Base-by-base conservation (phyloP, 2,888 invertebrate species). In the Baccha elongata region DNA sequence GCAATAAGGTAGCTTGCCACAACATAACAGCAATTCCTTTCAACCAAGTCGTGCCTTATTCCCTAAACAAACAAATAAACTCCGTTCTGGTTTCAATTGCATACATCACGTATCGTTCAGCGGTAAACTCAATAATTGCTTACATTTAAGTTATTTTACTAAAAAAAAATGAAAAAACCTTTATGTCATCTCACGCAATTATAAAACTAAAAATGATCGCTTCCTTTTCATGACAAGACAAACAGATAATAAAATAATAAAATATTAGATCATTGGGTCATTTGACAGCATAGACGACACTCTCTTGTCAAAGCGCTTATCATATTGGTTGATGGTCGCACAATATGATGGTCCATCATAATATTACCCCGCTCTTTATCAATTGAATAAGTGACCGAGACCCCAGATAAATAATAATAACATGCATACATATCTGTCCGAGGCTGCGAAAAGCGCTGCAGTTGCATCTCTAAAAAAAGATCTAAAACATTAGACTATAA, bases 301-400 rank as follows among this genome's bases (percentile, higher is more conserved):
- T 42, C 50, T 52, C 52, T 65, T 55, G 35, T 42, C 64, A 65
- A 46, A 64, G n/a, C 7, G 40, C 35, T 48, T 55, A 44, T 62
- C 74, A n/a, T n/a, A n/a, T n/a, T 29, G 53, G 48, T 6, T 71
- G 62, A 62, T 68, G 52, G 75, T 71, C 78, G 48, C 48, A 58
- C 50, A 75, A 46, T 17, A 67, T 76, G 60, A 69, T 65, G 46
- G 35, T 8, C 65, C 67, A 52, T 69, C 71, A 71, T 60, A 50
- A 19, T 26, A 13, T 67, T 72, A 67, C 75, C 73, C 55, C 50
- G 64, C 68, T 78, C 67, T 37, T 40, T 52, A 50, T 73, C 64
- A 83, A 83, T 83, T 83, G 78, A 68, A 83, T 83, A 83, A 83
- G 83, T 83, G 83, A 83, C 83, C 83, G 78, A 83, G 83, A 83